Evolutionary conservation across 2,797 vertebrate genomes (phyloP), one percentile per base, ranked within the genome.

Genomic region (Fistularia commersonii): DNA sequence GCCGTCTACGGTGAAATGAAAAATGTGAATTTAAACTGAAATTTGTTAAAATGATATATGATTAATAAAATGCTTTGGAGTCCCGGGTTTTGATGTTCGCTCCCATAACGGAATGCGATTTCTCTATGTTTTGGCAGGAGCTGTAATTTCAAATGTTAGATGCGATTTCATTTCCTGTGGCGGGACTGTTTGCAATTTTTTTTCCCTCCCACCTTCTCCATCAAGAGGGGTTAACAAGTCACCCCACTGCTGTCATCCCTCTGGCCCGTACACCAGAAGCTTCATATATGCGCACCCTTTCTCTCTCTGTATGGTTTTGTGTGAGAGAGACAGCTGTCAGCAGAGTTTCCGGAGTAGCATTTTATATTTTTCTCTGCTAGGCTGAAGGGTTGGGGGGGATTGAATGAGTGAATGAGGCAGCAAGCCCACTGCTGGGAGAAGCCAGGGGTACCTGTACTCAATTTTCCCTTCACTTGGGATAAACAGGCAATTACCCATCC

Each of bases 401-500:
- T 86, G 92, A 91, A 91, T 89, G 93, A 86, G 79, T 71, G 84
- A 87, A 77, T 69, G 77, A 81, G 76, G 74, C 74, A 72, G 72
- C 74, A 2, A 81, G 56, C 72, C 66, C 84, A 76, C 62, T 58
- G 77, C 56, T 74, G 86, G 84, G 90, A 85, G 83, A 79, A 88
- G 88, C 74, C 81, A 74, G 74, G 84, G 59, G 78, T 74, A 87
- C 89, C 89, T 90, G 81, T 88, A 90, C 91, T 92, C 89, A 89
- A 87, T 92, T 93, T 93, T 66, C 78, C 83, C 89, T 93, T 93
- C 91, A 88, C 91, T 84, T 88, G 92, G 92, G 91, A 96, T 94
- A 95, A 96, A 94, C 92, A 94, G 93, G 92, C 93, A 97, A 95
- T 98, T 93, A 85, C 92, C 90, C 91, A 92, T 93, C 91, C 91